These are phyloP conservation scores for Dromiciops gliroides DNA, from an alignment of 2,113 vertebrate species.

Conservation along the genomic window DNA sequence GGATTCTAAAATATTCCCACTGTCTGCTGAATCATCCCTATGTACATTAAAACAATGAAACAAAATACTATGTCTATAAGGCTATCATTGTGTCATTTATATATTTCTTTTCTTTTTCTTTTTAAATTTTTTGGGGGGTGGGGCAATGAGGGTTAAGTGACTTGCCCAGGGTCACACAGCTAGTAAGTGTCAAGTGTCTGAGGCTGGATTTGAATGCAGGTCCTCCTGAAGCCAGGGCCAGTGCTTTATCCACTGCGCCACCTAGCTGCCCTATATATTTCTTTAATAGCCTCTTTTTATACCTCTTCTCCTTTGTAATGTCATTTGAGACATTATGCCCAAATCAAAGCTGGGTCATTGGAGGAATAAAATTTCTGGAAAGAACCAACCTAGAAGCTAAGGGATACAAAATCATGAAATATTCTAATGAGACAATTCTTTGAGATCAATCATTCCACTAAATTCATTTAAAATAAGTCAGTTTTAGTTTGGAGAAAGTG, in stretches of 20 bases:
- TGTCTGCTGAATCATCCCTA: neutral
- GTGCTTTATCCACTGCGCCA: too few species aligned
- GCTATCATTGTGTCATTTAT: neutral
- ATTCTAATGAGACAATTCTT: slow-evolving; percentile 33
- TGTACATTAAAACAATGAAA: neutral
- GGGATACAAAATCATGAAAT: slow-evolving; percentile 59
- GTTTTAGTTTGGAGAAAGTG: slow-evolving; percentile 55
- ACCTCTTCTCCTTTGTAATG: too few species aligned
- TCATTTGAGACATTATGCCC: slow-evolving; percentile 50
- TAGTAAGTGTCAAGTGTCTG: too few species aligned
- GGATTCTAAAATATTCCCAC: neutral
- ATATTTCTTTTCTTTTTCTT: too few species aligned
- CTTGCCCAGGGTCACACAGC: too few species aligned
- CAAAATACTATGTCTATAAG: neutral
- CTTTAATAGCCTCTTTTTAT: neutral
- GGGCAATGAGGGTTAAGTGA: too few species aligned
- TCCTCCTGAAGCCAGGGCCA: too few species aligned
- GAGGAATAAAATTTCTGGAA: slow-evolving; percentile 56
- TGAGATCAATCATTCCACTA: slow-evolving; percentile 67
- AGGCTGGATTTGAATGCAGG: too few species aligned
- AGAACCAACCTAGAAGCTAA: slow-evolving; percentile 57
- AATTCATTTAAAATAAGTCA: slow-evolving; percentile 56
- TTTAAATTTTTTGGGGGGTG: too few species aligned
- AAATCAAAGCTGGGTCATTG: slow-evolving; percentile 64
- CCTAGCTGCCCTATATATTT: too few species aligned